Evolutionary conservation across 2,113 vertebrate genomes (phyloP), one percentile per base, ranked within the genome.

Genomic region (Pristiophorus japonicus): DNA sequence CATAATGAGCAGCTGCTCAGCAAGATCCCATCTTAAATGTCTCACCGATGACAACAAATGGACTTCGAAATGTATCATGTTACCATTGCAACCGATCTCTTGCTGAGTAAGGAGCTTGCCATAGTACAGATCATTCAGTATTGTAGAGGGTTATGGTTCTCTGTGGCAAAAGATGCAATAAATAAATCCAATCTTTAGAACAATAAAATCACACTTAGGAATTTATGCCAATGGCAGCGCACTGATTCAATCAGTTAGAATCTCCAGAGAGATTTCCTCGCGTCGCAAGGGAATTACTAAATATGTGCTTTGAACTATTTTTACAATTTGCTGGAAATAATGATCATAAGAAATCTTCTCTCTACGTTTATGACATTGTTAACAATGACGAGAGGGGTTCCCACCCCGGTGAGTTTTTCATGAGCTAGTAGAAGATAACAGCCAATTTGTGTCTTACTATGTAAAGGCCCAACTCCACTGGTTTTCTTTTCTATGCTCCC

Each of bases 21-120:
- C 84, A 87, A 87, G 84, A 87, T 87, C 84, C 84, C 84, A 87
- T 51, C 24, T 87, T 45, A 51, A 51, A 51, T 51, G 47, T 87
- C 51, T 45, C 27, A 45, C 42, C 27, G 84, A 30, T 87, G 45
- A 10, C 42, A 24, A 87, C 84, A 51, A 87, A 55, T 59, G 51
- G 87, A 59, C 51, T 59, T 30, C 5, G 87, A 90, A 90, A 34
- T 14, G 51, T 14, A 6, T n/a, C 12, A 6, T n/a, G 34, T 90
- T 90, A 59, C 27, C 24, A 14, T 51, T 12, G 81, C 51, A 90
- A 27, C 1, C 1, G 51, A 62, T 34, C 30, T 12, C 87, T 34
- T n/a, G 87, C 51, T 90, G 51, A 34, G 47, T 59, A 59, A 94
- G 91, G 91, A 66, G 63, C 18, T 65, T 24, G 1, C 14, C 63